Conservation (phyloP, 1,140 invertebrate genomes). For the Apolygus lucorum region DNA sequence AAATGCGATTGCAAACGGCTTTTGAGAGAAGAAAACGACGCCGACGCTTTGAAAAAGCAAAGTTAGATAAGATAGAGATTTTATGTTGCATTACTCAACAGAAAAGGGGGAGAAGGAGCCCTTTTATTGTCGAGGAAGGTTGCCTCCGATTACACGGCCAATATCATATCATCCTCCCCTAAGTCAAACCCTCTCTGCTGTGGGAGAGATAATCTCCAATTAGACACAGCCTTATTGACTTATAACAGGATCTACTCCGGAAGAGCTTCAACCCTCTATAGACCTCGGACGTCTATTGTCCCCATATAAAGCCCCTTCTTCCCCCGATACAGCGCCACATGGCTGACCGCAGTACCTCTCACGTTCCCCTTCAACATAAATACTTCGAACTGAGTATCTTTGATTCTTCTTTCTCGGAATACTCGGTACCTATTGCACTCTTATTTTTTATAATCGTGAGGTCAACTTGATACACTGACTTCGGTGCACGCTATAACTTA, state of each 20-base stretch:
- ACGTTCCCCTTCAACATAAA: neutral
- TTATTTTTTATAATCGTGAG: too few species aligned
- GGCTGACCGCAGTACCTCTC: neutral
- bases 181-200: neutral
- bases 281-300: neutral
- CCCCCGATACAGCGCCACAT: neutral
- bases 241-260: neutral
- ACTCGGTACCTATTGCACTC: too few species aligned
- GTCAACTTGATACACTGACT: too few species aligned
- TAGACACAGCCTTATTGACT: constrained; percentile 1
- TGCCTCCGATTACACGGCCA: neutral
- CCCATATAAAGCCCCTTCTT: too few species aligned
- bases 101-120: neutral
- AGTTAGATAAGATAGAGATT: neutral
- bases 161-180: neutral
- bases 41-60: neutral
- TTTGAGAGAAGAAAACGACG: neutral
- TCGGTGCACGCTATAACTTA: too few species aligned
- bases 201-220: neutral
- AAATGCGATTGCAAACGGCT: neutral
- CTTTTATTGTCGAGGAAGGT: neutral
- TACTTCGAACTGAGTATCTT: too few species aligned
- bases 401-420: too few species aligned
- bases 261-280: neutral
- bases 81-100: neutral